Percentiles rank a stretch among this genome's conserved stretches.
Conservation (phyloP, 2,888 invertebrate species). For the Zelleria hepariella region DNA sequence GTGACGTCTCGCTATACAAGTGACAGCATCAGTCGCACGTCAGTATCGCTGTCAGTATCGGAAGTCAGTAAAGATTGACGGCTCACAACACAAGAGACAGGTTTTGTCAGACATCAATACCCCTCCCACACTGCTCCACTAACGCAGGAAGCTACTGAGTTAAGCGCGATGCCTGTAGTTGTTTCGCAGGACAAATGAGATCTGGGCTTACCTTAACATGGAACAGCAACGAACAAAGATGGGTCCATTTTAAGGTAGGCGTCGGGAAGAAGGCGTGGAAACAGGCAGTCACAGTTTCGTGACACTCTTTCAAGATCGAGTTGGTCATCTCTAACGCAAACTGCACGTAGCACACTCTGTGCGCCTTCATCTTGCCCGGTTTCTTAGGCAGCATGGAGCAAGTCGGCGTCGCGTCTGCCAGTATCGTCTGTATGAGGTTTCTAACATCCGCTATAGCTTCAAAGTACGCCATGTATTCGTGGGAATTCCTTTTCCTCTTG, state of each 20-base stretch:
- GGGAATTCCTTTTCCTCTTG: slow-evolving; percentile 48
- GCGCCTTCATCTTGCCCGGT: slow-evolving; percentile 51
- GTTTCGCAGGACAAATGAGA: neutral
- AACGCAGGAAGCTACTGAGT: neutral
- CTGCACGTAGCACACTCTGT: slow-evolving; percentile 53
- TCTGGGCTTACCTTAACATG: slow-evolving; percentile 71
- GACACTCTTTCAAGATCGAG: slow-evolving; percentile 89
- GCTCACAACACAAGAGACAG: too few relatives aligned
- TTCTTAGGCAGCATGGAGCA: slow-evolving; percentile 45
- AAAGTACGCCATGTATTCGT: slow-evolving; percentile 84
- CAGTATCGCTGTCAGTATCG: too few relatives aligned
- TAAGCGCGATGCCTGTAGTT: too few relatives aligned
- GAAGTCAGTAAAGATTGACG: too few relatives aligned
- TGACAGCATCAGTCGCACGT: too few relatives aligned
- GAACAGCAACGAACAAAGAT: slow-evolving; percentile 86
- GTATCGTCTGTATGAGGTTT: slow-evolving; percentile 83
- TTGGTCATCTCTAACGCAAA: slow-evolving; percentile 75
- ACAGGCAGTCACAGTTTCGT: slow-evolving; percentile 90
- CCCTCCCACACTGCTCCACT: too few relatives aligned
- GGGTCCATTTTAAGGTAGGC: slow-evolving; percentile 92
- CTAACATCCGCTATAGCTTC: slow-evolving; percentile 90
- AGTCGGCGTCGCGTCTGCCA: slow-evolving; percentile 76
- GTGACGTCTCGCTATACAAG: too few relatives aligned
- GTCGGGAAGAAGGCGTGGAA: slow-evolving; percentile 98
- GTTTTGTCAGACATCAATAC: too few relatives aligned